Evolutionary conservation across 1,140 invertebrate species (phyloP).

Genomic region (Bombus ignitus): DNA sequence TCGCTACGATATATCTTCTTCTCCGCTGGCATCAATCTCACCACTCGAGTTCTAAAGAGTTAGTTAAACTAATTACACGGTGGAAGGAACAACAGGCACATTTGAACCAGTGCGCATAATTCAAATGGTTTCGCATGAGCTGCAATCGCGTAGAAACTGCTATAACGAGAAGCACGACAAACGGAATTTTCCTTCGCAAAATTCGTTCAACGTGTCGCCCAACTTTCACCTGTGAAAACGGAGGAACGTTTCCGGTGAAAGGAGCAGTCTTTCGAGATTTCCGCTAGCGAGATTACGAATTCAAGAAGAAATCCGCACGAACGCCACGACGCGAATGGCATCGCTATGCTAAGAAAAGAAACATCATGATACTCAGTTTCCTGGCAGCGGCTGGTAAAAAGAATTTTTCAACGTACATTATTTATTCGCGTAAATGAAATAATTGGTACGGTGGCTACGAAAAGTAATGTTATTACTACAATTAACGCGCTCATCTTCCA

Average conservation of each 20-base stretch:
- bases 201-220: neutral
- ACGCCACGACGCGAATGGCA: too few species aligned
- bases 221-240: constrained; percentile 21
- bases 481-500: too few species aligned
- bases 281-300: neutral
- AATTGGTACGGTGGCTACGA: neutral
- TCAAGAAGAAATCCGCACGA: neutral
- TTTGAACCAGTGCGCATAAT: neutral
- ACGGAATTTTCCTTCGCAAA: neutral
- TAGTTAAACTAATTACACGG: neutral
- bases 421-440: neutral
- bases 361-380: neutral
- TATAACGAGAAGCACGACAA: neutral
- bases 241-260: constrained; percentile 28
- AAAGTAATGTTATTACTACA: too few species aligned
- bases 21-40: neutral
- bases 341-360: too few species aligned
- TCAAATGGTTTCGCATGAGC: neutral
- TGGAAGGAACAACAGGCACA: neutral
- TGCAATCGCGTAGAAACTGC: neutral
- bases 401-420: neutral
- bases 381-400: neutral
- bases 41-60: neutral
- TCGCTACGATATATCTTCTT: neutral
- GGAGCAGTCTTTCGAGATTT: neutral